A percentile compares a stretch with the other conserved stretches of the same genome.
These are phyloP conservation scores for Eulemur macaco DNA, from an alignment of 2,113 vertebrate genomes.

Conservation along the genomic window DNA sequence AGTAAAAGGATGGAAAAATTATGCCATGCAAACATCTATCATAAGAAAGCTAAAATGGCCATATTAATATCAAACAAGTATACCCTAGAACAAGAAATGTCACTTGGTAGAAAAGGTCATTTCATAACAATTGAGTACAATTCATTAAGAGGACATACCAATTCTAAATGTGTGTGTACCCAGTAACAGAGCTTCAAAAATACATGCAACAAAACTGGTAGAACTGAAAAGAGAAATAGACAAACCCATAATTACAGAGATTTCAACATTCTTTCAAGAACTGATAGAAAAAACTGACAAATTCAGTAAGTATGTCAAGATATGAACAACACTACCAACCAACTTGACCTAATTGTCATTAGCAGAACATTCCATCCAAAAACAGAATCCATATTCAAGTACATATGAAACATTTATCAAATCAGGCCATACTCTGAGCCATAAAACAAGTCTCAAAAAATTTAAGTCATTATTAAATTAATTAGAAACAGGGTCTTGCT, in stretches of 20 bases:
- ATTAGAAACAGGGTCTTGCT: too few relatives aligned
- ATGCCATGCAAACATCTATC: background rate
- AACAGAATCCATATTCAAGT: background rate
- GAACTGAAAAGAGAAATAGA: background rate
- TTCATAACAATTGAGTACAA: background rate
- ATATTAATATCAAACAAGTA: background rate
- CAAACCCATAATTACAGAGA: background rate
- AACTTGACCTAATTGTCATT: background rate
- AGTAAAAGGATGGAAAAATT: background rate
- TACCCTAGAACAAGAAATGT: background rate
- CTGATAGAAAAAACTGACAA: background rate
- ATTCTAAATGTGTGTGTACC: background rate
- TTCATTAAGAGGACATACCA: background rate
- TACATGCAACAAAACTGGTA: background rate
- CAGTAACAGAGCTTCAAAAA: background rate
- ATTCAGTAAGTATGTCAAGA: background rate
- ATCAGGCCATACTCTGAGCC: background rate
- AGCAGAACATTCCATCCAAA: too few relatives aligned
- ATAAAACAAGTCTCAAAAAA: background rate
- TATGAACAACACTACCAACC: background rate
- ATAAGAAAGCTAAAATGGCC: background rate
- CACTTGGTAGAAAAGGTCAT: background rate
- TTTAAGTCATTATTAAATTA: background rate
- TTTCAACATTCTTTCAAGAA: background rate
- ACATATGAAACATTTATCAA: background rate